A percentile compares a stretch with the other conserved stretches of the same genome.
These are phyloP conservation scores for Thereva unica DNA, from an alignment of 2,888 invertebrate species.

Conservation along the genomic window DNA sequence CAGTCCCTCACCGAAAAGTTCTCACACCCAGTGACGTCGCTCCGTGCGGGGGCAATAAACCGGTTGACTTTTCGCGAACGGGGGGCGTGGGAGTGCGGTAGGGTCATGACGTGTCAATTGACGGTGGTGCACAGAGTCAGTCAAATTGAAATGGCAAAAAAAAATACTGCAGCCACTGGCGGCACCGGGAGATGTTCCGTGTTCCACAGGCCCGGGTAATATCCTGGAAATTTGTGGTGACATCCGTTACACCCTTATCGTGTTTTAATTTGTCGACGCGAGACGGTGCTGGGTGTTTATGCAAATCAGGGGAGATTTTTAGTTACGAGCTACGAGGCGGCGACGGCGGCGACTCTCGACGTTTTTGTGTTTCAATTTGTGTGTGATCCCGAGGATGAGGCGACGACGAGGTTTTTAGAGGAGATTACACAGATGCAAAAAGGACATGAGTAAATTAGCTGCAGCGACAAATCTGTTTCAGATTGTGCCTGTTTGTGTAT, in stretches of 20 bases:
- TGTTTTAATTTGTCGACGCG: conserved; percentile 36
- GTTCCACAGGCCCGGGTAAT: conserved; percentile 17
- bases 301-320: conserved; percentile 31
- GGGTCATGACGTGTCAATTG: conserved; percentile 25
- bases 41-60: background rate
- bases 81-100: background rate
- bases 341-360: background rate
- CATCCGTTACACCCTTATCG: conserved; percentile 37
- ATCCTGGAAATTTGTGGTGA: conserved; percentile 39
- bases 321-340: background rate
- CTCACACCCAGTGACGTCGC: background rate
- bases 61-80: too few species aligned
- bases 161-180: too few species aligned
- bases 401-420: background rate
- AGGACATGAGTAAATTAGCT: conserved; percentile 3
- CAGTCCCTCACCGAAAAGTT: too few species aligned
- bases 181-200: background rate
- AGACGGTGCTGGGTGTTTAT: conserved; percentile 25
- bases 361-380: conserved; percentile 17
- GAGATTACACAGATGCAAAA: too few species aligned
- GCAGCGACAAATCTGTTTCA: background rate
- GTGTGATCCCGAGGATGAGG: background rate
- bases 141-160: too few species aligned
- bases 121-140: background rate
- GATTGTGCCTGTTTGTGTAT: too few species aligned